A percentile compares a stretch with the other conserved stretches of the same genome.
Evolutionary conservation across 1,140 invertebrate genomes (phyloP).

Genomic region (Drosophila elegans): DNA sequence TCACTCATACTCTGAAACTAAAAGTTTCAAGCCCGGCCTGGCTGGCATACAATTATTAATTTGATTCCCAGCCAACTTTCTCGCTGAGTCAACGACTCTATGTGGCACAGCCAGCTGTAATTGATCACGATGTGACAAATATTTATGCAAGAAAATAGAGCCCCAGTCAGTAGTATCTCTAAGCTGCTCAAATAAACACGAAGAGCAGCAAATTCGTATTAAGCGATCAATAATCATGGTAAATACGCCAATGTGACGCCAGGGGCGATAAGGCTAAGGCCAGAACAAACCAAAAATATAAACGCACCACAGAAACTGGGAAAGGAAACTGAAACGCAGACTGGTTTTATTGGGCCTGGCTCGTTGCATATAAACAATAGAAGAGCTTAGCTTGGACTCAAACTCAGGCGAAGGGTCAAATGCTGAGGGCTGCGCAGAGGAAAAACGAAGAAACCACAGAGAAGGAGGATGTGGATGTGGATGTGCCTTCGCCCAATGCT

Average conservation of each 20-base stretch:
- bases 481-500: conserved; percentile 14
- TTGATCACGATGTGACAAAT: conserved; percentile 63
- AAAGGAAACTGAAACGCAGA: conserved; percentile 7
- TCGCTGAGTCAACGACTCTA: conserved; percentile 42
- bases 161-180: conserved; percentile 41
- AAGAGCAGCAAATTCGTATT: conserved; percentile 65
- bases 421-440: conserved; percentile 40
- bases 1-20: conserved; percentile 33
- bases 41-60: conserved; percentile 30
- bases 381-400: conserved; percentile 58
- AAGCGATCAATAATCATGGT: conserved; percentile 82
- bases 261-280: conserved; percentile 57
- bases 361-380: conserved; percentile 76
- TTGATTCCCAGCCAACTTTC: conserved; percentile 46
- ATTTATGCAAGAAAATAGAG: conserved; percentile 45
- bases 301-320: conserved; percentile 54
- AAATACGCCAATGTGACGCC: conserved; percentile 76
- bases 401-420: conserved; percentile 61
- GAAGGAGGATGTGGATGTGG: conserved; percentile 1
- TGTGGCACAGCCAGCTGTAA: conserved; percentile 42
- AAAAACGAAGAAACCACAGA: conserved; percentile 31
- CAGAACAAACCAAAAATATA: conserved; percentile 40
- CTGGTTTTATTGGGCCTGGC: conserved; percentile 41
- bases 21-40: conserved; percentile 47
- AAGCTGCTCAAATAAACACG: conserved; percentile 69